A percentile compares a stretch with the other conserved stretches of the same genome.
Conservation (phyloP, 2,797 vertebrate genomes). For the Helostoma temminkii region DNA sequence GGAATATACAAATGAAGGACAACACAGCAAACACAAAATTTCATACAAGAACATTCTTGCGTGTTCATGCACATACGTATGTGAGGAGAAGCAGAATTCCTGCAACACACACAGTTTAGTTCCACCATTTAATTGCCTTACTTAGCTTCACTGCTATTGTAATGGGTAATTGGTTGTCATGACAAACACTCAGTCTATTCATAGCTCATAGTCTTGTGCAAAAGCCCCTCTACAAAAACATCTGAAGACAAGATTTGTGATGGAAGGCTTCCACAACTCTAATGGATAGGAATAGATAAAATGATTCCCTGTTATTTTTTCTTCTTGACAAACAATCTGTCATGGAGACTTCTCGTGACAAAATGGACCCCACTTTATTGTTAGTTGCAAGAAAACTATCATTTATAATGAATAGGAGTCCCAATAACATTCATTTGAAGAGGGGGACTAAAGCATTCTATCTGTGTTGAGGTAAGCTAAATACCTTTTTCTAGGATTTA, state of each 20-base stretch:
- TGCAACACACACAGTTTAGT: slow-evolving; percentile 59
- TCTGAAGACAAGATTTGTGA: slow-evolving; percentile 37
- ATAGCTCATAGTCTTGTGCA: slow-evolving; percentile 56
- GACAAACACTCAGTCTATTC: slow-evolving; percentile 76
- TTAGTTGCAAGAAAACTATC: background rate
- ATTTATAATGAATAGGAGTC: slow-evolving; percentile 12
- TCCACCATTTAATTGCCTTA: slow-evolving; percentile 78
- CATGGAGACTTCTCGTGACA: slow-evolving; percentile 14
- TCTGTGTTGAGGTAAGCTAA: background rate
- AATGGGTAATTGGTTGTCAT: slow-evolving; percentile 85
- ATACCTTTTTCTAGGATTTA: background rate
- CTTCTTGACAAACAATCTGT: slow-evolving; percentile 17
- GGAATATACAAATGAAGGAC: background rate
- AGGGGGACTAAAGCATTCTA: background rate
- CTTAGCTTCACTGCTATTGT: slow-evolving; percentile 76
- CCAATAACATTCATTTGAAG: background rate
- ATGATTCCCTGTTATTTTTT: slow-evolving; percentile 26
- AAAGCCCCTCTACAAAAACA: slow-evolving; percentile 30
- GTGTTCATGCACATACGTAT: slow-evolving; percentile 15
- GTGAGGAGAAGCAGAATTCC: slow-evolving; percentile 30
- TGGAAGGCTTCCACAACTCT: slow-evolving; percentile 33
- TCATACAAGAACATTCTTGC: slow-evolving; percentile 10
- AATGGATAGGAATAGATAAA: slow-evolving; percentile 20
- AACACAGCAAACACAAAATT: slow-evolving; percentile 13
- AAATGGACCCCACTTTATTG: slow-evolving; percentile 9